Base-by-base conservation (phyloP, 1,140 invertebrate species). In the Epicauta chinensis region DNA sequence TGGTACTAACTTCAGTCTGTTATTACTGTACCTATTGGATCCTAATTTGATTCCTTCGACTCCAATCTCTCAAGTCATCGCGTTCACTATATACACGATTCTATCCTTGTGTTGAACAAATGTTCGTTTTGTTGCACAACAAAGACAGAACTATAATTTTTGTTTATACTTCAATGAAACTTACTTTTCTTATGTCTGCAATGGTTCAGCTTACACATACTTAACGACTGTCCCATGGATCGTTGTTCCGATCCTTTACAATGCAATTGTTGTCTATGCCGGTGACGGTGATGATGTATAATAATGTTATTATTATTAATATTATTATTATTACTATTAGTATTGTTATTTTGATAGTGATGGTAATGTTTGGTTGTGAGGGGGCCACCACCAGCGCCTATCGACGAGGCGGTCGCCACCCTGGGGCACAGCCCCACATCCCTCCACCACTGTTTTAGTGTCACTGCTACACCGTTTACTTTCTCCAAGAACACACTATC, bases 391-490 rank as follows among this genome's bases (percentile, higher is more conserved):
- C 23, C 23, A 23, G 4, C 54, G 50, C 53, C 58, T 53, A 54
- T 37, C 43, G 59, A 41, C 51, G 59, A 56, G 57, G 59, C 57
- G 58, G 58, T 44, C 55, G 58, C 47, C 55, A 60, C 62, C 63
- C 60, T 53, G 64, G 67, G 65, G 60, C 68, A 71, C 41, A 69
- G 65, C 65, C 67, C 68, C 66, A 67, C 68, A 71, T 71, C 68
- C 57, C 67, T 66, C 68, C 68, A 71, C 68, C 67, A 69, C 66
- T 67, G 62, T 60, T 71, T 71, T 44, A 71, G 56, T 39, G 64
- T 66, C 62, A 71, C 67, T 59, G 68, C 65, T 61, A 70, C 67
- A 49, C 65, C 64, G 32, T 63, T 63, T 46, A 65, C 64, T 55
- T 68, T 70, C 38, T 55, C 62, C 43, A 62, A 55, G 36, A 64